These are phyloP conservation scores for Lithobates sylvaticus DNA, from an alignment of 2,797 vertebrate species.

Conservation along the genomic window DNA sequence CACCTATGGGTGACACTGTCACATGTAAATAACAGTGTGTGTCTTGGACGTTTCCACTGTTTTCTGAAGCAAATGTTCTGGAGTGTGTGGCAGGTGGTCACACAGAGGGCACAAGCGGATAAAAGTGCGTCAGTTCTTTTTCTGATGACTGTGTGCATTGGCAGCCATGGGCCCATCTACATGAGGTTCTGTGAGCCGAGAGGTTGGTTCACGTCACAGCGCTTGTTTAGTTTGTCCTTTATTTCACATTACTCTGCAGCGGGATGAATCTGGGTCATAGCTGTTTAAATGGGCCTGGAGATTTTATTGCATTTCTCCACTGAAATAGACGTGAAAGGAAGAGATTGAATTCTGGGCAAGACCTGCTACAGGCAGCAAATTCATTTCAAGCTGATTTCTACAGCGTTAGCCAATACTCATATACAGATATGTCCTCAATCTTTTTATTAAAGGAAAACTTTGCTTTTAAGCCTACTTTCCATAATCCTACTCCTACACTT, in stretches of 20 bases:
- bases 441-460: no score
- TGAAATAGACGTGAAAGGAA: not conserved
- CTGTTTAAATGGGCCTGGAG: slow-evolving; percentile 18
- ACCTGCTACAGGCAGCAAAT: no score
- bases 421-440: no score
- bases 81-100: not conserved
- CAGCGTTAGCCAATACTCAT: no score
- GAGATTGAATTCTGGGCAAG: no score
- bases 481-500: no score
- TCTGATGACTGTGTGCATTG: slow-evolving; percentile 27
- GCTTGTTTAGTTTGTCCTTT: slow-evolving; percentile 34
- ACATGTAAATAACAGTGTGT: slow-evolving; percentile 53
- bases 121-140: not conserved
- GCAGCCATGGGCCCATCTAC: not conserved
- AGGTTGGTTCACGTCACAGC: not conserved
- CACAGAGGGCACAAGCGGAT: not conserved
- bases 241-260: slow-evolving; percentile 18
- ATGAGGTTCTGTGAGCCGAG: not conserved
- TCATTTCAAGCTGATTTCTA: no score
- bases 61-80: not conserved
- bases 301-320: not conserved
- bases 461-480: no score
- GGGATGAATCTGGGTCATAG: slow-evolving; percentile 36
- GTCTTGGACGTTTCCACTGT: not conserved
- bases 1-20: slow-evolving; percentile 50